A percentile compares a stretch with the other conserved stretches of the same genome.
These are phyloP conservation scores for Bombus waltoni DNA, from an alignment of 1,140 invertebrate genomes.

Conservation along the genomic window DNA sequence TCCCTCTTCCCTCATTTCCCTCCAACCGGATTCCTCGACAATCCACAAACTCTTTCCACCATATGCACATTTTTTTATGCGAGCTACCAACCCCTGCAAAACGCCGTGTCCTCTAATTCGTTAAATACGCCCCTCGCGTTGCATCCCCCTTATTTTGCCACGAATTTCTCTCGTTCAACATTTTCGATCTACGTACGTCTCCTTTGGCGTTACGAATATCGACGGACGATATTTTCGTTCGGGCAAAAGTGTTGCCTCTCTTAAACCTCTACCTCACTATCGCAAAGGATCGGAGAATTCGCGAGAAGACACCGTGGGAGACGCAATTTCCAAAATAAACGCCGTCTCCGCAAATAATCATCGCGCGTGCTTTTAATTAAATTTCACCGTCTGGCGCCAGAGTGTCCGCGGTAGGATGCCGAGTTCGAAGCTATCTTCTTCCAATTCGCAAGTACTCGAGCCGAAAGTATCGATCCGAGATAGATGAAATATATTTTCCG, in stretches of 20 bases:
- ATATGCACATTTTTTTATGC: slow-evolving; percentile 44
- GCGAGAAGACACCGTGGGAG: slow-evolving; percentile 61
- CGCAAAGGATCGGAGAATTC: slow-evolving; percentile 33
- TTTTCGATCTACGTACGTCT: neutral
- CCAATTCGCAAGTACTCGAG: slow-evolving; percentile 55
- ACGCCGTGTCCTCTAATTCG: slow-evolving; percentile 39
- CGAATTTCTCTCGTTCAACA: neutral
- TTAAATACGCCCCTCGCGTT: slow-evolving; percentile 42
- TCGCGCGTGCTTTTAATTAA: slow-evolving; percentile 83
- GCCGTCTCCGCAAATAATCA: slow-evolving; percentile 81
- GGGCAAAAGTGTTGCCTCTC: neutral
- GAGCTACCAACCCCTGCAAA: slow-evolving; percentile 25
- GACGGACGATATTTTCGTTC: slow-evolving; percentile 25
- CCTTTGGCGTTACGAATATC: neutral
- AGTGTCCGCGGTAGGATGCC: slow-evolving; percentile 49
- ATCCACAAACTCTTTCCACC: slow-evolving; percentile 52
- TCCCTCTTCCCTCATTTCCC: slow-evolving; percentile 64
- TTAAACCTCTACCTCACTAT: neutral
- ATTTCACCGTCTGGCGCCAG: slow-evolving; percentile 76
- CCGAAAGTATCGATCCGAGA: neutral
- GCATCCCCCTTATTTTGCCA: slow-evolving; percentile 1
- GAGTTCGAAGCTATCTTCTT: slow-evolving; percentile 73
- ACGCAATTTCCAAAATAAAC: slow-evolving; percentile 83
- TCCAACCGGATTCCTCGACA: slow-evolving; percentile 47
- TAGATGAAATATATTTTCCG: neutral